Conservation (phyloP, 2,113 vertebrate species). For the Odobenus rosmarus region DNA sequence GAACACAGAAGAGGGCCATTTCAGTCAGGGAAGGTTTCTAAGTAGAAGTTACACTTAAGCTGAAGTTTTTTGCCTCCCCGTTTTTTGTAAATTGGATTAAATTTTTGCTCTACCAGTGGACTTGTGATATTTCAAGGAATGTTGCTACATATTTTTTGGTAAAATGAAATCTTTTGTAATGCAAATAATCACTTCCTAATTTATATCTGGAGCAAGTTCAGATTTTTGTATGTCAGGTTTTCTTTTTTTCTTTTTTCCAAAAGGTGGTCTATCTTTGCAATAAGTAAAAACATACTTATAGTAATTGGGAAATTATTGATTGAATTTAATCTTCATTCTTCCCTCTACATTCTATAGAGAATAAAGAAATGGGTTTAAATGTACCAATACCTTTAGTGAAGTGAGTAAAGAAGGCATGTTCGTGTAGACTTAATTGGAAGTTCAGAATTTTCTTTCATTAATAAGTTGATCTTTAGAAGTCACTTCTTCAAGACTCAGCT, state of each 20-base stretch:
- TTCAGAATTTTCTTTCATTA: conserved; percentile 30
- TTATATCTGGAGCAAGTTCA: conserved; percentile 72
- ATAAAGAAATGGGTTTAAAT: conserved; percentile 53
- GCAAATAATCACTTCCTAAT: conserved; percentile 76
- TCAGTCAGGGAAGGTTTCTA: not conserved
- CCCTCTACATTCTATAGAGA: conserved; percentile 35
- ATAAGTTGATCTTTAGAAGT: conserved; percentile 20
- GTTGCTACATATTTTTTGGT: conserved; percentile 68
- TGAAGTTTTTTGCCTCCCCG: conserved; percentile 20
- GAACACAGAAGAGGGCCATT: not conserved
- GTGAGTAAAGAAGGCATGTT: conserved; percentile 14
- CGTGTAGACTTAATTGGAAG: not conserved
- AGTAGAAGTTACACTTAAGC: not conserved
- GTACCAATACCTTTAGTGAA: not conserved
- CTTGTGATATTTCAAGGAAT: conserved; percentile 69
- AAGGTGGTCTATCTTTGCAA: conserved; percentile 66
- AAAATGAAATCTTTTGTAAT: conserved; percentile 76
- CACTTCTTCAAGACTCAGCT: not conserved
- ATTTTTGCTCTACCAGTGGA: conserved; percentile 61
- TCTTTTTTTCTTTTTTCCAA: conserved; percentile 24
- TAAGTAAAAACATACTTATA: conserved; percentile 71
- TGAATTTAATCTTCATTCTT: conserved; percentile 71
- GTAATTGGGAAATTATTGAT: conserved; percentile 77
- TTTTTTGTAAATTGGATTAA: conserved; percentile 71
- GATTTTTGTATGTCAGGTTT: conserved; percentile 69